Conservation (phyloP, 2,888 invertebrate species). For the Oscheius sp. region DNA sequence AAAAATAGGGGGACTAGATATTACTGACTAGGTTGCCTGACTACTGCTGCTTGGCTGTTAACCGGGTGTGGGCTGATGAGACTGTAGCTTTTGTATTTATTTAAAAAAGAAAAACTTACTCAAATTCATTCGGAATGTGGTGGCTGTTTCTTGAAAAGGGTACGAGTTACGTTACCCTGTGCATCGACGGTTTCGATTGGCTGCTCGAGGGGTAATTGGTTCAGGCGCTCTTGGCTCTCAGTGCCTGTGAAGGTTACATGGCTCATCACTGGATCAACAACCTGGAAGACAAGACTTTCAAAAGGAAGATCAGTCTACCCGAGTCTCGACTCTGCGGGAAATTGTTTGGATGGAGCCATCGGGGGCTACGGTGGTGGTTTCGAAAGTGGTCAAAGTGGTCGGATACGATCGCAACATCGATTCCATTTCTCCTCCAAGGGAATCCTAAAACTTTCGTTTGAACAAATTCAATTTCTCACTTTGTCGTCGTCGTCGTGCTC, state of each 20-base stretch:
- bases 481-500: constrained; percentile 56
- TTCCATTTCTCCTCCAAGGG: constrained; percentile 60
- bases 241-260: constrained; percentile 69
- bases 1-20: constrained; percentile 17
- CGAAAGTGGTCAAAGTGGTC: constrained; percentile 68
- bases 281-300: constrained; percentile 27
- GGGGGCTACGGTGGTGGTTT: constrained; percentile 59
- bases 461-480: background rate
- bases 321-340: constrained; percentile 67
- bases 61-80: constrained; percentile 18
- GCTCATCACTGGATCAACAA: constrained; percentile 64
- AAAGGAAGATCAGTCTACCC: constrained; percentile 36
- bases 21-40: constrained; percentile 12
- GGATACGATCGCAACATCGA: constrained; percentile 60
- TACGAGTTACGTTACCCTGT: constrained; percentile 68
- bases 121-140: constrained; percentile 17
- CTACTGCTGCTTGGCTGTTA: background rate
- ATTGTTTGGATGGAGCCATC: constrained; percentile 68
- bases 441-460: constrained; percentile 48
- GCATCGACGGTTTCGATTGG: constrained; percentile 66
- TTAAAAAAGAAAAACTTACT: constrained; percentile 16
- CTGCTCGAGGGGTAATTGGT: constrained; percentile 58
- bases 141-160: constrained; percentile 42
- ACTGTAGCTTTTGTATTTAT: too few relatives aligned
- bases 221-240: constrained; percentile 63